phyloP scores from a whole-genome alignment of 2,888 invertebrate genomes.

The Apeira syringaria region DNA sequence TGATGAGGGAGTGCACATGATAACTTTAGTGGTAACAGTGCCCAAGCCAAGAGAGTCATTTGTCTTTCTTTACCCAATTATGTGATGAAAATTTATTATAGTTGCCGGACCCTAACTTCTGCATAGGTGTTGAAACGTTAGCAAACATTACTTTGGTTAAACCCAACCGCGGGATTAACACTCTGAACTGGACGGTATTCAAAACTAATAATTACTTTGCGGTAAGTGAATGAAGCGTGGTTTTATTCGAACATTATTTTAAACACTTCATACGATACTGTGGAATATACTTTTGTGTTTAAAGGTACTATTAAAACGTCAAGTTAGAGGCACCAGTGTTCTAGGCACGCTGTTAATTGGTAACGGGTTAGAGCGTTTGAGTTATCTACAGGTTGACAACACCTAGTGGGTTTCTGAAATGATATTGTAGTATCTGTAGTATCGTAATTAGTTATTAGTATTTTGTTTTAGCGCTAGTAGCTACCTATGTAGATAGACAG shows the following conservation, averaged over 20 bases:
- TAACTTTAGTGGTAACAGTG: conserved; percentile 31
- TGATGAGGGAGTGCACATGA: conserved; percentile 20
- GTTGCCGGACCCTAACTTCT: conserved; percentile 49
- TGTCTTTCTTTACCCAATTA: conserved; percentile 72
- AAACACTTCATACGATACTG: too few species aligned
- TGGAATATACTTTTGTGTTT: too few species aligned
- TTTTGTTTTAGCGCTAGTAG: too few species aligned
- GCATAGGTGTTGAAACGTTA: conserved; percentile 31
- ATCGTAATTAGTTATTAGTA: too few species aligned
- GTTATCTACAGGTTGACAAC: too few species aligned
- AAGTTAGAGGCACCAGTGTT: too few species aligned
- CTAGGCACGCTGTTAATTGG: too few species aligned
- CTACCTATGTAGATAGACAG: too few species aligned
- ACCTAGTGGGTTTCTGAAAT: too few species aligned
- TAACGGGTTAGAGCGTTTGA: too few species aligned
- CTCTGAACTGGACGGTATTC: neutral
- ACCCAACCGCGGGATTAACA: conserved; percentile 18
- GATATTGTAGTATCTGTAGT: too few species aligned
- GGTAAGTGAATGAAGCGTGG: neutral
- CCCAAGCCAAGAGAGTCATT: conserved; percentile 55
- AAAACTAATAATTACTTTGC: neutral
- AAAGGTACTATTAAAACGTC: too few species aligned
- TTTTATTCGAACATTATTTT: neutral
- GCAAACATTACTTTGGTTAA: conserved; percentile 39
- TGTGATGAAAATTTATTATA: conserved; percentile 69